Evolutionary conservation across 1,140 invertebrate species (phyloP), one percentile per base, ranked within the genome.

Genomic region (Elymnias hypermnestra): DNA sequence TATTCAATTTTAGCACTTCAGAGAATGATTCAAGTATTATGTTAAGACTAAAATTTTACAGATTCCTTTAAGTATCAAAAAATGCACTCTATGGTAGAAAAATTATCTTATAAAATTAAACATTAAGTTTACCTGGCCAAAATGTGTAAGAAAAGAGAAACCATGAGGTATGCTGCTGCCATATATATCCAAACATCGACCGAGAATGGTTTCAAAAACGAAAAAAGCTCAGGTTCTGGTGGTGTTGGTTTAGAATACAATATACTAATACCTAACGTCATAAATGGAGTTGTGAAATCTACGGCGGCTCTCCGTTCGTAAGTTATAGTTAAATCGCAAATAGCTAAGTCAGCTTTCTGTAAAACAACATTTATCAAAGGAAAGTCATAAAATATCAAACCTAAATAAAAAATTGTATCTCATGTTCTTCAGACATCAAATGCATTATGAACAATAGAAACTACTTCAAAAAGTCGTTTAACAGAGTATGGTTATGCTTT

Each of bases 181-280:
- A 96, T 96, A 76, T 95, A 97, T 52, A 98, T 91, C 97, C 97
- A 98, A 8, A 98, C 96, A 64, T 96, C 93, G 5, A 94, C 86
- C 2, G 95, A 95, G 44, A 98, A 91, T 1, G 97, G 97, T 8
- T 91, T 91, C 33, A 97, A 84, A 70, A 98, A 98, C 0, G 94
- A 94, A 81, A 97, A 95, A 0, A 97, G 78, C 67, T 94, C 93
- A 0, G 95, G 94, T 0, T 92, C 86, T 18, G 93, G 91, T 57
- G 92, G 93, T 18, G 88, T 89, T 0, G 95, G 92, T 61, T 94
- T 94, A 54, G 90, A 89, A 69, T 94, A 95, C 1, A 97, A 66
- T 68, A 97, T 97, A 39, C 93, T 92, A 52, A 97, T 94, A 40
- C 89, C 95, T 37, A 97, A 81, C 67, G 94, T 95, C 95, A 97